A percentile compares a stretch with the other conserved stretches of the same genome.
phyloP scores from a whole-genome alignment of 2,888 invertebrate species.

The Sclerodermus sp. region DNA sequence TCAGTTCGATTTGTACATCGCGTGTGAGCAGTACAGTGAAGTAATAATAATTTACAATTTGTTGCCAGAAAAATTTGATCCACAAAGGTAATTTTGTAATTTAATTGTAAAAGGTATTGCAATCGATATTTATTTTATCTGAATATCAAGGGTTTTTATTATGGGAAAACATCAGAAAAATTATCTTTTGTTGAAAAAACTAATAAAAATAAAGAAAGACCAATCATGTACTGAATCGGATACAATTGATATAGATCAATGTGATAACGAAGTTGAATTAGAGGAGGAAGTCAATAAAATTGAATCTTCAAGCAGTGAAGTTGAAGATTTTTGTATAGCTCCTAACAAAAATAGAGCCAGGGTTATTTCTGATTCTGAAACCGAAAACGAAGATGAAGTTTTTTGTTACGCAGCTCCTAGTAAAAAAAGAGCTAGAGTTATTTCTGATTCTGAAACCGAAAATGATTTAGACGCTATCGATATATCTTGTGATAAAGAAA shows the following conservation, averaged over 20 bases:
- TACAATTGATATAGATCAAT: neutral
- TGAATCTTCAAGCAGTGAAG: conserved; percentile 5
- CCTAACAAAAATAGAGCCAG: conserved; percentile 5
- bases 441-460: conserved; percentile 7
- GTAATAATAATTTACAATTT: conserved; percentile 1
- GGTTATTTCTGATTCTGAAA: conserved; percentile 5
- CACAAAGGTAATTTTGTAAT: conserved; percentile 1
- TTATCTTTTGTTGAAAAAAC: neutral
- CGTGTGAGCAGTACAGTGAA: conserved; percentile 1
- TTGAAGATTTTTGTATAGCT: conserved; percentile 3
- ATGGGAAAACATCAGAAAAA: neutral
- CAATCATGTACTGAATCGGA: conserved; percentile 1
- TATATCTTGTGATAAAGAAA: conserved; percentile 5
- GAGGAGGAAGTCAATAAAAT: conserved; percentile 3
- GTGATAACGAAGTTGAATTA: conserved; percentile 4
- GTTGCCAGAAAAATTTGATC: conserved; percentile 1
- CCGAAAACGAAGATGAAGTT: conserved; percentile 6
- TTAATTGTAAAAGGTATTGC: conserved; percentile 2
- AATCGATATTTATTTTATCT: conserved; percentile 1
- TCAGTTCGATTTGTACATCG: neutral
- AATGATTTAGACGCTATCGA: neutral
- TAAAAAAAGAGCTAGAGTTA: conserved; percentile 5
- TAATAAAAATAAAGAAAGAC: conserved; percentile 1
- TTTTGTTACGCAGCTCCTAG: conserved; percentile 3
- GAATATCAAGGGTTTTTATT: neutral